These are phyloP conservation scores for Danionella dracula DNA, from an alignment of 2,797 vertebrate genomes.

Conservation along the genomic window DNA sequence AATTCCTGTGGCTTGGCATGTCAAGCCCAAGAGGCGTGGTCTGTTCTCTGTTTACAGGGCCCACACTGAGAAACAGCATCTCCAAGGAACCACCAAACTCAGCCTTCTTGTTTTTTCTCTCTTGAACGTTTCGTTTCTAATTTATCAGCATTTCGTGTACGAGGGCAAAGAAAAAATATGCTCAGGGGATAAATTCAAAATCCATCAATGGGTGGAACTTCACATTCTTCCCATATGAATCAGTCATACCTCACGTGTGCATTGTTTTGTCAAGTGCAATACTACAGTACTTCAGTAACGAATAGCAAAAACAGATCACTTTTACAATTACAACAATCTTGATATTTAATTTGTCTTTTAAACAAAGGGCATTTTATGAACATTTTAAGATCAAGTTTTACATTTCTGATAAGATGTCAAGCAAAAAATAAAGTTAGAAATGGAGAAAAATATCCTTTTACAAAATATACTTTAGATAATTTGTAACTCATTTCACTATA, in stretches of 20 bases:
- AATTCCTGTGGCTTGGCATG: slow-evolving; percentile 76
- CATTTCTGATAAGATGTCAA: too few relatives aligned
- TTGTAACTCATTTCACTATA: too few relatives aligned
- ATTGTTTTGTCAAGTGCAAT: not conserved
- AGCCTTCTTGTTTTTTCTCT: slow-evolving; percentile 53
- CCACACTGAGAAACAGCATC: slow-evolving; percentile 64
- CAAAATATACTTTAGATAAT: too few relatives aligned
- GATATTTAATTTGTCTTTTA: not conserved
- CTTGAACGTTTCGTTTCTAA: slow-evolving; percentile 36
- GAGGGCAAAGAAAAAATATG: slow-evolving; percentile 7
- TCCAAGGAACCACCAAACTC: slow-evolving; percentile 46
- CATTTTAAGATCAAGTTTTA: not conserved
- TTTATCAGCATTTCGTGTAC: slow-evolving; percentile 43
- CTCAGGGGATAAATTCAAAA: slow-evolving; percentile 7
- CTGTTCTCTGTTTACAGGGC: slow-evolving; percentile 62
- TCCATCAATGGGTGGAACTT: slow-evolving; percentile 7
- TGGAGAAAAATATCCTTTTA: too few relatives aligned
- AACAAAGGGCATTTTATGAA: not conserved
- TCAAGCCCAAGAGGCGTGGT: slow-evolving; percentile 62
- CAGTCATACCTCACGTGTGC: slow-evolving; percentile 10
- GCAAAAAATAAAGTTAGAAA: too few relatives aligned
- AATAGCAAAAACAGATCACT: not conserved
- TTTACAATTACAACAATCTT: not conserved
- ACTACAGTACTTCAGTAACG: not conserved
- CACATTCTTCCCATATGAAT: slow-evolving; percentile 26